Evolutionary conservation across 2,888 invertebrate species (phyloP).

Genomic region (Marasmarcha lunaedactyla): DNA sequence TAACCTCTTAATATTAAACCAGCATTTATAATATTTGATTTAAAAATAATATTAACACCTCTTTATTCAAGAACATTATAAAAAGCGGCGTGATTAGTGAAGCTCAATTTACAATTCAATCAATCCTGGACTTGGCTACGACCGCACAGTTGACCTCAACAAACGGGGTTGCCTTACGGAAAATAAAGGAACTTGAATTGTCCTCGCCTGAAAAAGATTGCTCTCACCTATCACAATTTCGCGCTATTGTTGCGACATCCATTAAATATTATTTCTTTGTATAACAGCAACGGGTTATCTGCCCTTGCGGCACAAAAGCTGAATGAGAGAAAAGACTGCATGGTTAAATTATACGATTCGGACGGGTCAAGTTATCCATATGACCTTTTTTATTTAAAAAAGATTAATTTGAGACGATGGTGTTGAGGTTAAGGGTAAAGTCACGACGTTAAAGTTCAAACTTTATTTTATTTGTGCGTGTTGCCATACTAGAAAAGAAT

Average conservation of each 20-base stretch:
- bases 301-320: slow-evolving; percentile 47
- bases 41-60: too few species aligned
- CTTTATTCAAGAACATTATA: too few species aligned
- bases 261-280: slow-evolving; percentile 48
- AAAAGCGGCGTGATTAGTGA: too few species aligned
- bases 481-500: too few species aligned
- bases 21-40: too few species aligned
- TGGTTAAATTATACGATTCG: slow-evolving; percentile 47
- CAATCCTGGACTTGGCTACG: slow-evolving; percentile 36
- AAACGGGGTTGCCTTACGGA: slow-evolving; percentile 36
- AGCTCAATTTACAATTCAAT: slow-evolving; percentile 42
- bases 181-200: slow-evolving; percentile 45
- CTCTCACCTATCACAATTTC: slow-evolving; percentile 69
- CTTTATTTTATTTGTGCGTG: too few species aligned
- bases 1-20: too few species aligned
- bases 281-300: slow-evolving; percentile 49
- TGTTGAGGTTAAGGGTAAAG: not conserved
- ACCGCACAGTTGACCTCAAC: slow-evolving; percentile 45
- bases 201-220: slow-evolving; percentile 44
- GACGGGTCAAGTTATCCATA: slow-evolving; percentile 39
- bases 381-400: slow-evolving; percentile 20
- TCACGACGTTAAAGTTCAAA: not conserved
- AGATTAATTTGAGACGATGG: slow-evolving; percentile 26
- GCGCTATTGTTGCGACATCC: slow-evolving; percentile 55
- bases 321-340: slow-evolving; percentile 51